Evolutionary conservation across 2,888 invertebrate species (phyloP).

Genomic region (Gryllus longicercus): DNA sequence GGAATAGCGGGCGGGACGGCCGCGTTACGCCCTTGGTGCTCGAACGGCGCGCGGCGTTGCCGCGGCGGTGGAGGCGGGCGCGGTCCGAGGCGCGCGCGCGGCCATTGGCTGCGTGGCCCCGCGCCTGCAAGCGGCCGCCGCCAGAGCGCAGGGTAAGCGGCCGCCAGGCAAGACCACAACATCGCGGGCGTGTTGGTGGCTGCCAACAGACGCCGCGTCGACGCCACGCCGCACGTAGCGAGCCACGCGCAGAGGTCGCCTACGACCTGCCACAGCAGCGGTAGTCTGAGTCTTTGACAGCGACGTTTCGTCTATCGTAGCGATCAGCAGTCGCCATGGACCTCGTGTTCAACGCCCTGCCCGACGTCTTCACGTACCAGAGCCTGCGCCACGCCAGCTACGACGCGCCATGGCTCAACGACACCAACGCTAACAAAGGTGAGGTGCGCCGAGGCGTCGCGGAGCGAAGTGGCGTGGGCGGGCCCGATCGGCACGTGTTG

Average conservation of each 20-base stretch:
- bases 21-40: neutral
- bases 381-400: slow-evolving; percentile 50
- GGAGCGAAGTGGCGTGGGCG: no score
- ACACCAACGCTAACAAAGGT: slow-evolving; percentile 36
- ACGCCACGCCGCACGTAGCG: neutral
- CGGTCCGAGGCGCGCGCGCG: neutral
- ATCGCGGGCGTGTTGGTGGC: neutral
- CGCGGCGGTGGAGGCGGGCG: neutral
- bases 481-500: no score
- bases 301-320: neutral
- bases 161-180: neutral
- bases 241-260: neutral
- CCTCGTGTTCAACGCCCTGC: slow-evolving; percentile 51
- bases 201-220: slow-evolving; percentile 3
- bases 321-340: slow-evolving; percentile 48
- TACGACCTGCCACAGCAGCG: neutral
- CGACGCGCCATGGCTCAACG: slow-evolving; percentile 50
- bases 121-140: neutral
- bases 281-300: neutral
- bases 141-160: slow-evolving; percentile 19
- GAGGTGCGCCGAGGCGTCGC: neutral
- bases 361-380: slow-evolving; percentile 54
- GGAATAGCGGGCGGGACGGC: no score
- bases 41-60: neutral
- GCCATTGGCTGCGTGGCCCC: neutral